Evolutionary conservation across 1,140 invertebrate genomes (phyloP), one percentile per base, ranked within the genome.

Genomic region (Macrocentrus cingulum): DNA sequence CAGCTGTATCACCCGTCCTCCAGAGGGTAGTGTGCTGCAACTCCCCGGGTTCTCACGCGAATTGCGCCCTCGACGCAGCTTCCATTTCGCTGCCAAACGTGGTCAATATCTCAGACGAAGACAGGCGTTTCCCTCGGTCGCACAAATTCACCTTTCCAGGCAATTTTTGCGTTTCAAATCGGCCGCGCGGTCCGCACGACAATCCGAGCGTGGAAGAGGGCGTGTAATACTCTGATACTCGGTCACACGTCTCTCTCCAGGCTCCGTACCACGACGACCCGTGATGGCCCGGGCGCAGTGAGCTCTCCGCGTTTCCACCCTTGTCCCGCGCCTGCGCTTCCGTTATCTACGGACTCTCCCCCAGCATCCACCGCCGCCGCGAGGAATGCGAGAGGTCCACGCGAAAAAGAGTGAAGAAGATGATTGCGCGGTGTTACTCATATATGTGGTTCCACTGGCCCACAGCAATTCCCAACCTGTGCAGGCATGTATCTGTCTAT

Each of bases 261-360:
- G 29, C 46, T 59, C 29, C 39, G 48, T 53, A 44, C 36, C 58
- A 29, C 60, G 68, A 64, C 70, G 69, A 69, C 66, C 70, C 71
- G 68, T 71, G 67, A 67, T 64, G 74, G 77, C 76, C 77, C 77
- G 77, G 77, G 77, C 74, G 77, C 71, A 72, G 74, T 75, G 75
- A 75, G 72, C 74, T 74, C 65, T 68, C 69, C 66, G 70, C 70
- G 76, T 75, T 75, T 75, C 70, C 69, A 72, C 65, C 72, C 68
- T 66, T 62, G 66, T 61, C 67, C 60, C 65, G 75, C 75, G 76
- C 74, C 62, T 75, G 76, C 71, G 75, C 71, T 54, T 61, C 42
- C 15, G 39, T 41, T 56, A 36, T 56, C n/a, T n/a, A n/a, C n/a
- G n/a, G n/a, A n/a, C n/a, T n/a, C n/a, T n/a, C n/a, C n/a, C n/a